Evolutionary conservation across 2,113 vertebrate genomes (phyloP).

Genomic region (Tragelaphus buxtoni): DNA sequence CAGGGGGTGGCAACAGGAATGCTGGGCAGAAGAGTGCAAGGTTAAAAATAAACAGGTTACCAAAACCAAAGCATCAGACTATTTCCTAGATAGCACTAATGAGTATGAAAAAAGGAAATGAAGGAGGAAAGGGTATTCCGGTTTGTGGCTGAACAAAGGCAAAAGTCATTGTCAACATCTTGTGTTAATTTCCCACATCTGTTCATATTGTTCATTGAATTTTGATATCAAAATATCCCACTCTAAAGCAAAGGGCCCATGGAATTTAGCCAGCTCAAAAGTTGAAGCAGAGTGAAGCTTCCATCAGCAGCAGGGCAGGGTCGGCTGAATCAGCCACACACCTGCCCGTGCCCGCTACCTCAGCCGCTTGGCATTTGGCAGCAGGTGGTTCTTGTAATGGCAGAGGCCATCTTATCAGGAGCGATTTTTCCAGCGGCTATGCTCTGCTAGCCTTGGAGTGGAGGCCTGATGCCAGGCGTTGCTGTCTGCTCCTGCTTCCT

Average conservation of each 20-base stretch:
- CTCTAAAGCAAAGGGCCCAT: neutral
- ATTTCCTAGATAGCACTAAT: neutral
- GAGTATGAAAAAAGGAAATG: neutral
- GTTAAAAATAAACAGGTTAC: neutral
- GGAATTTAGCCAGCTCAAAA: constrained; percentile 55
- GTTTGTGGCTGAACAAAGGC: neutral
- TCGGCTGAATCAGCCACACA: constrained; percentile 12
- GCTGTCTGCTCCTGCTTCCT: constrained; percentile 45
- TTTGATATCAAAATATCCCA: constrained; percentile 29
- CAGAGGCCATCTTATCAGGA: constrained; percentile 64
- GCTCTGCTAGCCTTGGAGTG: constrained; percentile 65
- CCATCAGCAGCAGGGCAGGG: constrained; percentile 24
- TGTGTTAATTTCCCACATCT: constrained; percentile 50
- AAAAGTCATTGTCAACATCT: constrained; percentile 47
- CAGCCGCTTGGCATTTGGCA: constrained; percentile 52
- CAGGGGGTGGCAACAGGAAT: too few species aligned
- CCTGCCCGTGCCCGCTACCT: constrained; percentile 50
- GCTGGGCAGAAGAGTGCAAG: neutral
- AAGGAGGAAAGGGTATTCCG: neutral
- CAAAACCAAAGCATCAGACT: neutral
- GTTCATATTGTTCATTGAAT: constrained; percentile 61
- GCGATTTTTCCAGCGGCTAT: constrained; percentile 49
- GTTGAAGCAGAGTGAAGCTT: constrained; percentile 53
- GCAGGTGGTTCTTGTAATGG: constrained; percentile 57
- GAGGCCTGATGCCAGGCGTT: constrained; percentile 49